These are phyloP conservation scores for Drosophila kurseongensis DNA, from an alignment of 1,140 invertebrate genomes.

Conservation along the genomic window DNA sequence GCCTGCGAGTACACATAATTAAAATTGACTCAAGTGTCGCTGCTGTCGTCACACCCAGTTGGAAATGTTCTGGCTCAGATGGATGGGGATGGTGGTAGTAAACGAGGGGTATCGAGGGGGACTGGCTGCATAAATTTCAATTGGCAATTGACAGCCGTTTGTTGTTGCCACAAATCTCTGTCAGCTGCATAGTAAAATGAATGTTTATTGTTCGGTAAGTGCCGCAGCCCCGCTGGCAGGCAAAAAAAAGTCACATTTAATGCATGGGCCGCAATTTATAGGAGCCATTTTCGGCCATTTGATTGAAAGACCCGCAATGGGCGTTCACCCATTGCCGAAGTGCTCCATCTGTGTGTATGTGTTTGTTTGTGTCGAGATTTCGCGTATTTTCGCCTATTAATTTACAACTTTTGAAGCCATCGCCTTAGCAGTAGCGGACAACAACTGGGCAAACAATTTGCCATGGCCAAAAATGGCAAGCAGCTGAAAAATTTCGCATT, in stretches of 20 bases:
- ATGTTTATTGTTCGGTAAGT: conserved; percentile 83
- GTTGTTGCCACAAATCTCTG: conserved; percentile 76
- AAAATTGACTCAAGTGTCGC: conserved; percentile 79
- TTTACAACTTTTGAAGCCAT: conserved; percentile 75
- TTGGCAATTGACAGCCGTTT: conserved; percentile 64
- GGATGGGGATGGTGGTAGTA: not conserved
- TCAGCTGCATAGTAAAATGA: conserved; percentile 74
- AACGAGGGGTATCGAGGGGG: not conserved
- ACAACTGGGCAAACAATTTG: conserved; percentile 63
- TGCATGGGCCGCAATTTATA: conserved; percentile 71
- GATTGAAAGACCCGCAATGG: conserved; percentile 75
- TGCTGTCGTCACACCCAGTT: conserved; percentile 74
- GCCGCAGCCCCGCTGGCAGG: conserved; percentile 44
- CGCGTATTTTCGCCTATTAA: conserved; percentile 78
- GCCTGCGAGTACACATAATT: conserved; percentile 70
- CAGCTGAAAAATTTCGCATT: conserved; percentile 64
- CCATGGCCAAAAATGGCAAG: conserved; percentile 65
- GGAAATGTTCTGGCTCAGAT: conserved; percentile 44
- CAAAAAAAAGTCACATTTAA: conserved; percentile 61
- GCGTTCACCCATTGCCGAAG: conserved; percentile 67
- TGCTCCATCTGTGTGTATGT: conserved; percentile 11
- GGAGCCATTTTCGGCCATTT: conserved; percentile 74
- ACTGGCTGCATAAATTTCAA: conserved; percentile 70
- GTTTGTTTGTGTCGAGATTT: conserved; percentile 44
- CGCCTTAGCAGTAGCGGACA: conserved; percentile 35